phyloP scores from a whole-genome alignment of 2,888 invertebrate species.

The Anoncus sp. region DNA sequence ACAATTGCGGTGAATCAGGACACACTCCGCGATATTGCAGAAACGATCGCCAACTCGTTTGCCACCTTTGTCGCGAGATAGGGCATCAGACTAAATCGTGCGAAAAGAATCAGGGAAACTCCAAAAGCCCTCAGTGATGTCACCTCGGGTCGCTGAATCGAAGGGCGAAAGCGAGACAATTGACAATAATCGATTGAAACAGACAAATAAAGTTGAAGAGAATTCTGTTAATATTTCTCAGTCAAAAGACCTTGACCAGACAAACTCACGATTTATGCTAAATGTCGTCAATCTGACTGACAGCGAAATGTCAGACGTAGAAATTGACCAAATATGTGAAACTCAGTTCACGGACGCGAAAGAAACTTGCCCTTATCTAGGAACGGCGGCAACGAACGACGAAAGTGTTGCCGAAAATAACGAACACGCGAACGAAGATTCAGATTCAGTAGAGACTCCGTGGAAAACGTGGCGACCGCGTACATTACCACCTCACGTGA shows the following conservation, averaged over 20 bases:
- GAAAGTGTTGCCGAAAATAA: not conserved
- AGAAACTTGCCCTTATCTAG: not conserved
- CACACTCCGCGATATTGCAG: too few species aligned
- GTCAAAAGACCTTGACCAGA: not conserved
- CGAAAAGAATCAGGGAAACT: constrained; percentile 25
- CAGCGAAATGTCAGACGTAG: constrained; percentile 4
- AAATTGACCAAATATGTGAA: constrained; percentile 1
- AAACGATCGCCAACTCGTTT: constrained; percentile 10
- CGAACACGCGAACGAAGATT: not conserved
- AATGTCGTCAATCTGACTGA: constrained; percentile 1
- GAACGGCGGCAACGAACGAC: not conserved
- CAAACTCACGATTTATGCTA: not conserved
- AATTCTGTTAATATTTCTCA: not conserved
- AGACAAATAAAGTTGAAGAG: not conserved
- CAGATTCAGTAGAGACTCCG: not conserved
- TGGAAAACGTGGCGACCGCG: constrained; percentile 2
- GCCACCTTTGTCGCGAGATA: constrained; percentile 15
- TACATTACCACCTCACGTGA: constrained; percentile 2
- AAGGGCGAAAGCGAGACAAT: constrained; percentile 31
- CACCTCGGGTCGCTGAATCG: constrained; percentile 19
- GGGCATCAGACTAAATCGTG: constrained; percentile 20
- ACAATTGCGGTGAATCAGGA: too few species aligned
- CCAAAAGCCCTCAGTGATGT: constrained; percentile 40
- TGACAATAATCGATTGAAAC: constrained; percentile 2
- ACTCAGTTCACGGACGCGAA: not conserved